These are phyloP conservation scores for Hipparchia sbordonii DNA, from an alignment of 2,888 invertebrate species.

Conservation along the genomic window DNA sequence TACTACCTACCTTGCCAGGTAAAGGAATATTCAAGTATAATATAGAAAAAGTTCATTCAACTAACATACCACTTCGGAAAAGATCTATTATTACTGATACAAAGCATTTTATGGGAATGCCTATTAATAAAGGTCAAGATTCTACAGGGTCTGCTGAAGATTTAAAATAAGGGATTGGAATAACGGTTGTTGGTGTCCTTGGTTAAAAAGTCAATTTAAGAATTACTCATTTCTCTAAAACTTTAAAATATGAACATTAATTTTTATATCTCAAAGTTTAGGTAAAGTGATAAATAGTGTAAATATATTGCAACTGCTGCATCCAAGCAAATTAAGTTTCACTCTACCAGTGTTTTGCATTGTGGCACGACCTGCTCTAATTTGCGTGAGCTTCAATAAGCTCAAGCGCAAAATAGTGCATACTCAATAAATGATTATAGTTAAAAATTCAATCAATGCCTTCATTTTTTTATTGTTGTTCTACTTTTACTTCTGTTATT, in stretches of 20 bases:
- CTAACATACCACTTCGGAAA: constrained; percentile 57
- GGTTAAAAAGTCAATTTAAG: neutral
- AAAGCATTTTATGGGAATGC: constrained; percentile 92
- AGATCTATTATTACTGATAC: constrained; percentile 75
- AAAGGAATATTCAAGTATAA: constrained; percentile 91
- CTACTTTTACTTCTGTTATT: neutral
- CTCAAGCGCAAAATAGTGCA: no score
- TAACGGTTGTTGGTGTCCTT: constrained; percentile 7
- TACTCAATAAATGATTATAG: no score
- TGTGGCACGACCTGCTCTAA: no score
- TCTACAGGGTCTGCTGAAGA: constrained; percentile 61
- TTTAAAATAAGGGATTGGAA: constrained; percentile 50
- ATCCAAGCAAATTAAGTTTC: no score
- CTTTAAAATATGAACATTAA: neutral
- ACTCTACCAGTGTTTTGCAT: no score
- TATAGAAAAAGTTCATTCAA: constrained; percentile 69
- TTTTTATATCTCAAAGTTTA: constrained; percentile 3
- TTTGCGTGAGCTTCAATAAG: no score
- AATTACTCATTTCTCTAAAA: neutral
- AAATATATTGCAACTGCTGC: no score
- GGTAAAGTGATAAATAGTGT: neutral
- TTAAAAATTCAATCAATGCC: no score
- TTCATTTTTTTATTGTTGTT: neutral
- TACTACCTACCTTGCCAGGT: constrained; percentile 88
- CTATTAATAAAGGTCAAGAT: constrained; percentile 81